Conservation (phyloP, 2,113 vertebrate genomes). For the Emydura subglobosa region DNA sequence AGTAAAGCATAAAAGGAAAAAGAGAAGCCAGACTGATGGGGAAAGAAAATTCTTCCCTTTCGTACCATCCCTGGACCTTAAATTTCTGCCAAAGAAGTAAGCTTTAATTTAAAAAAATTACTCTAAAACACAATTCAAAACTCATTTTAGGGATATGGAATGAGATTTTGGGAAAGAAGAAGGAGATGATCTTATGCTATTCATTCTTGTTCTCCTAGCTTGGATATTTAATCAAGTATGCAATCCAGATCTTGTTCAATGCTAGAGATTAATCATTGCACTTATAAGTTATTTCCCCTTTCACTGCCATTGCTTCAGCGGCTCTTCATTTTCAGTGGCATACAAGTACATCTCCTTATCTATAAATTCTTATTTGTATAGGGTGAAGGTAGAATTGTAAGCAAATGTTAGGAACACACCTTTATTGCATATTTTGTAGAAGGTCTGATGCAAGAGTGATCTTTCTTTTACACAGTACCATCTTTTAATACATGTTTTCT, state of each 20-base stretch:
- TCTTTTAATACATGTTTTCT: slow-evolving; percentile 31
- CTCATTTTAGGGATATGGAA: slow-evolving; percentile 16
- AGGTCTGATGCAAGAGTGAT: neutral
- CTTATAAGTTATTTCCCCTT: neutral
- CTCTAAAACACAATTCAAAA: slow-evolving; percentile 53
- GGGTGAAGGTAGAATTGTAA: neutral
- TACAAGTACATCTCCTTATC: neutral
- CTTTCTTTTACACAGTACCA: neutral
- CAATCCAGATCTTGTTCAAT: slow-evolving; percentile 13
- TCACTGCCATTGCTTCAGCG: neutral
- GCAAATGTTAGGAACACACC: neutral
- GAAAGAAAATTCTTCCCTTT: neutral
- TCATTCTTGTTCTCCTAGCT: slow-evolving; percentile 25
- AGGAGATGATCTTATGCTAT: slow-evolving; percentile 33
- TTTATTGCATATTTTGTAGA: slow-evolving; percentile 26
- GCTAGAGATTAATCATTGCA: slow-evolving; percentile 7
- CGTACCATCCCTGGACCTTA: neutral
- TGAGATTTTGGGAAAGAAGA: slow-evolving; percentile 26
- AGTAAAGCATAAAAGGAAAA: neutral
- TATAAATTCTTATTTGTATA: neutral
- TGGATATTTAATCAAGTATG: slow-evolving; percentile 52
- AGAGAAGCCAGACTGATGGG: neutral
- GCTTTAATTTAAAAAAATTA: slow-evolving; percentile 43
- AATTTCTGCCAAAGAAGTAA: neutral
- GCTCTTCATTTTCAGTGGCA: neutral